These are phyloP conservation scores for Calvadosia cruxmelitensis DNA, from an alignment of 30 jellyfish, hydroid and myxozoan species.

Conservation along the genomic window DNA sequence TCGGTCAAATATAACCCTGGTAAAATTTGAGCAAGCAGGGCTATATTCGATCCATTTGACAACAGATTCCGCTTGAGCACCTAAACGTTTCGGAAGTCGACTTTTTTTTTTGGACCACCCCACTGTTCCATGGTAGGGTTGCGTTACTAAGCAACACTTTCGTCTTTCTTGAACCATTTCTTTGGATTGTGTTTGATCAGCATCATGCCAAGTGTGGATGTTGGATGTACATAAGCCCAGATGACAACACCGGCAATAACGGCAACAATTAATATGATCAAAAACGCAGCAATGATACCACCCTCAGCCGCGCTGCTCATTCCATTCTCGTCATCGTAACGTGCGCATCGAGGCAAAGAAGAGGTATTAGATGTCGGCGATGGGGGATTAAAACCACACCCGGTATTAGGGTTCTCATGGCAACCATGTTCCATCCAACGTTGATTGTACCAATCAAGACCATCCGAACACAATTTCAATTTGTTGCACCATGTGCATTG, in stretches of 20 bases:
- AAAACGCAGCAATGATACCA: neutral
- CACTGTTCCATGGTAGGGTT: no score
- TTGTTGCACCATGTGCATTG: conserved; percentile 70
- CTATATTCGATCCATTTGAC: no score
- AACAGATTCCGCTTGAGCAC: no score
- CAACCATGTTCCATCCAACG: conserved; percentile 44
- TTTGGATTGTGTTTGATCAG: conserved; percentile 27
- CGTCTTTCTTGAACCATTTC: conserved; percentile 5
- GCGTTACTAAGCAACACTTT: neutral
- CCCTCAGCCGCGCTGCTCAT: neutral
- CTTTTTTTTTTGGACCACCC: no score
- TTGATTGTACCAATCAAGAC: conserved; percentile 66
- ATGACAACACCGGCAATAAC: neutral
- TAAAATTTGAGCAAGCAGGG: no score
- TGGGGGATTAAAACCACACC: no score
- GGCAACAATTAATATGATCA: neutral
- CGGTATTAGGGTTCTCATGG: neutral
- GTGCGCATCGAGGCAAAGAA: no score
- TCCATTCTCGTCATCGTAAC: neutral
- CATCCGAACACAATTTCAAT: conserved; percentile 59
- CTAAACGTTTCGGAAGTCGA: no score
- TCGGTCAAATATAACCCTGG: no score
- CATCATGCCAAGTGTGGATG: conserved; percentile 20
- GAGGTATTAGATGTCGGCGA: no score
- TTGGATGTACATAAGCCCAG: neutral